Conservation (phyloP, 2,113 vertebrate species). For the Calypte anna region DNA sequence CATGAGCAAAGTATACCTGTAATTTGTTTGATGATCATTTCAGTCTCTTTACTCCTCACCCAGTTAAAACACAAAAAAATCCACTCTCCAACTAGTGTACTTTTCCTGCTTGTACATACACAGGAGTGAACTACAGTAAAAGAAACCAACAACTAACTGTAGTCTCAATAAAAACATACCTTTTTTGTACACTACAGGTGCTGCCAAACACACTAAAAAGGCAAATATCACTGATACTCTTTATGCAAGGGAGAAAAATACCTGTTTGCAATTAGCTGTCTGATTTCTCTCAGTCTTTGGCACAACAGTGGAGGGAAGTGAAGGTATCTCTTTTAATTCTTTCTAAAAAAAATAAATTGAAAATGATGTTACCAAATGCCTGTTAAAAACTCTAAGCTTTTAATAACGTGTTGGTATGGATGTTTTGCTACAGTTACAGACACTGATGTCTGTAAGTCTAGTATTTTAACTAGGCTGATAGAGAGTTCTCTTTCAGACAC, state of each 20-base stretch:
- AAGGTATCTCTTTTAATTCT: constrained; percentile 47
- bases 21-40: neutral
- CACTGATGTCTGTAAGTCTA: neutral
- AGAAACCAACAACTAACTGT: no score
- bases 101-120: neutral
- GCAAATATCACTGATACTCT: neutral
- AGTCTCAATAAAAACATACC: neutral
- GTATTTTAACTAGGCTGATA: neutral
- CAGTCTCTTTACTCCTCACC: neutral
- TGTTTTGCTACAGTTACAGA: neutral
- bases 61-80: neutral
- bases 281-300: constrained; percentile 66
- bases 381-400: neutral
- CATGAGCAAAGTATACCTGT: neutral
- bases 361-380: neutral
- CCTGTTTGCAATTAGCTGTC: constrained; percentile 75
- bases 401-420: neutral
- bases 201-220: neutral
- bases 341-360: constrained; percentile 24
- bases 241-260: constrained; percentile 27
- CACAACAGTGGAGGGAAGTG: constrained; percentile 46
- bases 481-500: neutral
- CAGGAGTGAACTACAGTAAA: neutral
- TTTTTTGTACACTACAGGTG: neutral
- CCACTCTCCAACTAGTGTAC: neutral